Conservation (phyloP, 1,140 invertebrate species). For the Ladona fulva region DNA sequence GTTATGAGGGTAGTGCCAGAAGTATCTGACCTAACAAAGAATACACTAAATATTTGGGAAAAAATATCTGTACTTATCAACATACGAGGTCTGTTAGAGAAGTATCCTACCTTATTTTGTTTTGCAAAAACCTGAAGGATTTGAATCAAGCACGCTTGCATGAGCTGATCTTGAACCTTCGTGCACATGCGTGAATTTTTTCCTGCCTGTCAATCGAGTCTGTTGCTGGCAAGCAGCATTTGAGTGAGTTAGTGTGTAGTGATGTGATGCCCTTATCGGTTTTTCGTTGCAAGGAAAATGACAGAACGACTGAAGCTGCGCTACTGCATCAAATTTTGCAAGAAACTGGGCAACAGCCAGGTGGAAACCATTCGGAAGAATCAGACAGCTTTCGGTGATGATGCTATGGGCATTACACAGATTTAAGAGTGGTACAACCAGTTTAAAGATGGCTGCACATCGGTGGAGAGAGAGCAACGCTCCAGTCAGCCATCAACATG, state of each 20-base stretch:
- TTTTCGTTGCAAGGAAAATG: slow-evolving; percentile 14
- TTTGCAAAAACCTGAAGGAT: too few relatives aligned
- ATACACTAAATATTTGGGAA: too few relatives aligned
- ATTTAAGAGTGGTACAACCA: slow-evolving; percentile 27
- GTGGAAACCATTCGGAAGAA: slow-evolving; percentile 9
- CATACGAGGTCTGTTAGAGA: neutral
- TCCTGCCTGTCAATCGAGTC: too few relatives aligned
- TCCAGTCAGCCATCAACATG: slow-evolving; percentile 24
- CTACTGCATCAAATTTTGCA: slow-evolving; percentile 12
- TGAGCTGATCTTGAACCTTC: too few relatives aligned
- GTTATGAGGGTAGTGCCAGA: too few relatives aligned
- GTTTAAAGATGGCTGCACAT: slow-evolving; percentile 28
- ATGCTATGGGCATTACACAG: slow-evolving; percentile 25
- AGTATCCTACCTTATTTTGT: neutral
- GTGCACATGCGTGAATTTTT: too few relatives aligned
- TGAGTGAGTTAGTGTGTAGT: too few relatives aligned
- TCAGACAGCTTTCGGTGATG: slow-evolving; percentile 23
- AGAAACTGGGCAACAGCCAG: slow-evolving; percentile 14
- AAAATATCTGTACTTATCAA: too few relatives aligned
- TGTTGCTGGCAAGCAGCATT: too few relatives aligned
- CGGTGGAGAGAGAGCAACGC: slow-evolving; percentile 25
- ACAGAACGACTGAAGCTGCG: neutral
- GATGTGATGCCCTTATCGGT: too few relatives aligned
- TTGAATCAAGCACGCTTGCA: too few relatives aligned
- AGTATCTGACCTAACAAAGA: too few relatives aligned